These are phyloP conservation scores for Araneus ventricosus DNA, from an alignment of 1,140 invertebrate species.

Conservation along the genomic window DNA sequence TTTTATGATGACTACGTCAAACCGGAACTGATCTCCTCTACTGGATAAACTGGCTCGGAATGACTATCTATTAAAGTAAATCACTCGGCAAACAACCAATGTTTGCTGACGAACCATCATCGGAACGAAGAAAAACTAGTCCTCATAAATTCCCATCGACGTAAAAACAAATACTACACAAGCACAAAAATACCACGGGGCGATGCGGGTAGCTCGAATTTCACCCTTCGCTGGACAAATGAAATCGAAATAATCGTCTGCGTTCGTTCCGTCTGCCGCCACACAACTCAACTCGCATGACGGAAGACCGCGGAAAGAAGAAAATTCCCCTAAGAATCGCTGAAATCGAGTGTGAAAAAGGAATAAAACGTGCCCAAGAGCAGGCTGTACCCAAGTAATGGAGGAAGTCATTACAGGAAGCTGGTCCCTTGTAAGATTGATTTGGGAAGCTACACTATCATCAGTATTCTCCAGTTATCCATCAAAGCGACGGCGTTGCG, in stretches of 20 bases:
- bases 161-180: slow-evolving; percentile 43
- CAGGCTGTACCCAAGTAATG: slow-evolving; percentile 30
- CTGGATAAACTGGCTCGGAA: neutral
- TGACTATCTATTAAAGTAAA: slow-evolving; percentile 20
- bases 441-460: slow-evolving; percentile 44
- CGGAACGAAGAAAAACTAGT: slow-evolving; percentile 21
- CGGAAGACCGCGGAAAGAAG: slow-evolving; percentile 32
- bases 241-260: slow-evolving; percentile 73
- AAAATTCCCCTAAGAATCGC: slow-evolving; percentile 45
- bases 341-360: slow-evolving; percentile 65
- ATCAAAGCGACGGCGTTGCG: slow-evolving; percentile 1
- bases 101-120: slow-evolving; percentile 25
- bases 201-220: slow-evolving; percentile 69
- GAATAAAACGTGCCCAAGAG: slow-evolving; percentile 68
- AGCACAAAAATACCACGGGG: slow-evolving; percentile 7
- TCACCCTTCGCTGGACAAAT: slow-evolving; percentile 63
- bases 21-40: too few species aligned
- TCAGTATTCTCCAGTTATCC: slow-evolving; percentile 73
- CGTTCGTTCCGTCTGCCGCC: slow-evolving; percentile 35
- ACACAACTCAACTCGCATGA: slow-evolving; percentile 69
- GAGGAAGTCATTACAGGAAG: slow-evolving; percentile 68
- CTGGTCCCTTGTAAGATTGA: slow-evolving; percentile 60
- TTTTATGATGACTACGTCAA: too few species aligned
- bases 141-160: slow-evolving; percentile 23
- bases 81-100: neutral